Evolutionary conservation across 2,113 vertebrate species (phyloP), one percentile per base, ranked within the genome.

Genomic region (Hydropotes inermis): DNA sequence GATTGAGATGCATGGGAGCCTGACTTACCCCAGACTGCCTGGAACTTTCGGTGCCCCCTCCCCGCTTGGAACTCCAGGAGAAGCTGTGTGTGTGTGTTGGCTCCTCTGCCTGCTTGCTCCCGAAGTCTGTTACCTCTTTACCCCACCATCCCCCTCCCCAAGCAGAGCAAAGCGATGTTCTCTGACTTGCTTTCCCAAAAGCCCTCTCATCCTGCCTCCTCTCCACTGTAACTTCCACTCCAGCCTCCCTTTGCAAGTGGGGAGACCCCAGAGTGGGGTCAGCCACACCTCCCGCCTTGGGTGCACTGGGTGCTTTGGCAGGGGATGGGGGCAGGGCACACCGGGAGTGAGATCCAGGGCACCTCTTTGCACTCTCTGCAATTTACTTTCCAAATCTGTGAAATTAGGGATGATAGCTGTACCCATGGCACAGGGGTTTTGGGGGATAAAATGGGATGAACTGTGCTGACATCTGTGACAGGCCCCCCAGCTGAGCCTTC

Each of bases 61-160:
- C 43, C 36, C n/a, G 0, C 10, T 23, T 0, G 10, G 45, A 2
- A 28, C 25, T 2, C 1, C 17, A 25, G 0, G 21, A 54, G 60
- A 50, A 21, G 60, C 28, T 27, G 33, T 17, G 33, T n/a, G 70
- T 45, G 43, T 57, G 23, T 58, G 15, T 23, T 3, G 15, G 47
- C 33, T 5, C 47, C 5, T 58, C 58, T 88, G 87, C 16, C 14
- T 39, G 1, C 43, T 43, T 64, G 61, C 70, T 25, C 12, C 76
- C 39, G 2, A 67, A 67, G 39, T 45, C 39, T 28, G n/a, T 36
- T 11, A 23, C 60, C 30, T 45, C 39, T 23, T 12, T 11, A 52
- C 57, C n/a, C 47, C 25, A 12, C 47, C 52, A 1, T 13, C 7
- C 9, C 27, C 39, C 43, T 2, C 19, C 4, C n/a, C 17, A 36